These are phyloP conservation scores for Pangasianodon gigas DNA, from an alignment of 2,113 vertebrate species.

Conservation along the genomic window DNA sequence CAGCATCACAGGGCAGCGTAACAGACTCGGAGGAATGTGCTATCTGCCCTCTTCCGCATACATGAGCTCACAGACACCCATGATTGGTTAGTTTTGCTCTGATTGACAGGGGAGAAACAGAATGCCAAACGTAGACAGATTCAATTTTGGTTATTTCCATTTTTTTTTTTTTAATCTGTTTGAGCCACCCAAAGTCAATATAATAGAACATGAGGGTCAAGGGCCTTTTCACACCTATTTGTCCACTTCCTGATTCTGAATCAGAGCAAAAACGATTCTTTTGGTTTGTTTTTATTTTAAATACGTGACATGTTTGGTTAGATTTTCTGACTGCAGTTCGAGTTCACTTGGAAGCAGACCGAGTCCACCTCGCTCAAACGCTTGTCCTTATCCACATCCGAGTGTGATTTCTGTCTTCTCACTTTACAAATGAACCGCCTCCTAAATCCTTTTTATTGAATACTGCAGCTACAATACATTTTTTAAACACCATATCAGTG, in stretches of 20 bases:
- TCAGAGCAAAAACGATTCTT: background rate
- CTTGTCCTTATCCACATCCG: background rate
- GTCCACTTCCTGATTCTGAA: too few relatives aligned
- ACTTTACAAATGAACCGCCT: background rate
- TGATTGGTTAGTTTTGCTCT: background rate
- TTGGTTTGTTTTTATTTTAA: background rate
- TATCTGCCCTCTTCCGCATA: background rate
- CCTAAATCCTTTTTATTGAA: conserved; percentile 1
- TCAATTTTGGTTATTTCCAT: background rate
- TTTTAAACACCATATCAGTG: background rate
- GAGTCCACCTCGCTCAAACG: background rate
- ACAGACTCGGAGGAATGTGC: background rate
- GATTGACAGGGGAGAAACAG: background rate
- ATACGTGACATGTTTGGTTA: background rate
- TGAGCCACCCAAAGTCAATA: too few relatives aligned
- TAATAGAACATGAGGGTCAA: too few relatives aligned
- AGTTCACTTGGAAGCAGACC: background rate
- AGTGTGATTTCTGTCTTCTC: background rate
- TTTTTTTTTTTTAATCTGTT: too few relatives aligned
- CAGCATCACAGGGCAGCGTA: background rate
- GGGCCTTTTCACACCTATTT: background rate
- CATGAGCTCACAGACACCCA: background rate
- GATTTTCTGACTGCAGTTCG: too few relatives aligned
- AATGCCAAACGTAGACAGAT: background rate
- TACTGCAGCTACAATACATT: background rate